Base-by-base conservation (phyloP, 2,797 vertebrate genomes). In the Miichthys miiuy region DNA sequence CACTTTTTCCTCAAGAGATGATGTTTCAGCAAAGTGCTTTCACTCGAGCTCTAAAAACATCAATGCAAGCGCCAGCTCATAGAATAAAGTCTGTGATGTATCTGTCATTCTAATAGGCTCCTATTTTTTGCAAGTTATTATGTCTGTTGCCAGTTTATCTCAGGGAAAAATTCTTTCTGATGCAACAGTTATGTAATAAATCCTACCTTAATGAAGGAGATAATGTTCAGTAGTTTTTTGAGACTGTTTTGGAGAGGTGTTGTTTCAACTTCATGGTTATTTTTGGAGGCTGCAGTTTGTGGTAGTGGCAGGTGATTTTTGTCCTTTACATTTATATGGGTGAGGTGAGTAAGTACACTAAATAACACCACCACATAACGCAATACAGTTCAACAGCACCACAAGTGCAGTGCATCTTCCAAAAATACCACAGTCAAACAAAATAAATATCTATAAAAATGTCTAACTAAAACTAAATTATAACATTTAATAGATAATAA, bases 131-230 rank as follows among this genome's bases (percentile, higher is more conserved):
- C 8, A 34, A 34, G 34, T 5, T 13, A 44, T 27, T 65, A n/a
- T 47, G 61, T 23, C 20, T 64, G 61, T 47, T 60, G 11, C 20
- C 34, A 60, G 38, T 60, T 61, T 42, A 42, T 61, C n/a, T 21
- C 25, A 47, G 38, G 25, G 18, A 2, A 50, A 34, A 38, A 9
- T 38, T 8, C 8, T 9, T 38, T 38, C 34, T 38, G 34, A 42
- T 42, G 27, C 7, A 41, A 23, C 10, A 70, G 14, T 48, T 30
- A 46, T 38, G 54, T 1, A 25, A 50, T 60, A 25, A 20, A 50
- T 50, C 27, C 27, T 23, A 4, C 0, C 4, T 38, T 48, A 2
- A 23, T 30, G 13, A 21, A 16, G 14, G 14, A 38, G 38, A 38
- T 70, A 34, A 58, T 23, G n/a, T 25, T 50, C 27, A 38, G 13